Evolutionary conservation across 2,888 invertebrate genomes (phyloP), one percentile per base, ranked within the genome.

Genomic region (Drosophila dives): DNA sequence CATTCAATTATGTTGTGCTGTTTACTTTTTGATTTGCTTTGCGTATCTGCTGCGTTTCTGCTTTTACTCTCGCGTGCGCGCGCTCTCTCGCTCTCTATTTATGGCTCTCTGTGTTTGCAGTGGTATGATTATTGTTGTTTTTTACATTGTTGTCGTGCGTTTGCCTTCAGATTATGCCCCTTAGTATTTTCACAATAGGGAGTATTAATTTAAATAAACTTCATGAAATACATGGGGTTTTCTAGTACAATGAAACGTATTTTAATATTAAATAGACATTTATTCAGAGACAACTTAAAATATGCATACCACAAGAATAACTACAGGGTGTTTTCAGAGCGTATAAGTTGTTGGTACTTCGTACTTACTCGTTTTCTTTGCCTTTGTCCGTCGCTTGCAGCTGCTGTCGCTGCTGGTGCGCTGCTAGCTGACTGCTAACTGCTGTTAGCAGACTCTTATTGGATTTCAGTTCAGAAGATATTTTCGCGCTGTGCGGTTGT

Each of bases 401-500:
- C 65, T 53, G 66, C 66, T 38, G 75, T 59, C 38, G 74, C 64
- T 60, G 74, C 64, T 60, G 66, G 55, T 64, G 55, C 45, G 45
- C 72, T 29, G 56, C 40, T 20, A 49, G 40, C 12, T 26, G 50
- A 50, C 63, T 55, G 75, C 48, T 55, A 51, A 59, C 75, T 72
- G 64, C 60, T 63, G 64, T 65, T 56, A 66, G 72, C 63, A 54
- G 72, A 76, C 65, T 80, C 67, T 78, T 72, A 77, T 80, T 77
- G 71, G 71, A 75, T 79, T 88, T 79, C 71, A 83, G 80, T 86
- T 86, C 81, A 88, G 86, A 76, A 81, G 78, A 80, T 75, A 71
- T 74, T 51, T 66, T 88, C 86, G 89, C 80, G 77, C 66, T 80
- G 89, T 72, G 77, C 87, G 84, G 83, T 82, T 83, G 87, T 83